Conservation (phyloP, 2,888 invertebrate species). For the Elmis aenea region DNA sequence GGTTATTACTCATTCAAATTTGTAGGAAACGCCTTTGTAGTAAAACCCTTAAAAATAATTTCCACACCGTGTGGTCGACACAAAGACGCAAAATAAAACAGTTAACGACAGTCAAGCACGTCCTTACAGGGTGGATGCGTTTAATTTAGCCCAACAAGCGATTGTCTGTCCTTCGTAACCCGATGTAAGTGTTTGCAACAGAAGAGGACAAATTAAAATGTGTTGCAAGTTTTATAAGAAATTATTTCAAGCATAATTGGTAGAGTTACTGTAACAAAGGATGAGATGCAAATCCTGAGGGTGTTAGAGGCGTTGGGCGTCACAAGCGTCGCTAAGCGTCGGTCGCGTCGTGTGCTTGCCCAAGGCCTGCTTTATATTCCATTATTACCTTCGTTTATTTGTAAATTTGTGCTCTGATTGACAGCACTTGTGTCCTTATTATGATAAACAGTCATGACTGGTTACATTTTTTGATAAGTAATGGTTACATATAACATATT, state of each 20-base stretch:
- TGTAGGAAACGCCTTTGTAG: slow-evolving; percentile 32
- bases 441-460: no score
- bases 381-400: slow-evolving; percentile 41
- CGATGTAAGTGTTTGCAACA: slow-evolving; percentile 6
- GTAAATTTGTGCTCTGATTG: slow-evolving; percentile 35
- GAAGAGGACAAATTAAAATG: slow-evolving; percentile 8
- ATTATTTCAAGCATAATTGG: slow-evolving; percentile 30
- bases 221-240: slow-evolving; percentile 7
- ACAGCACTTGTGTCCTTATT: slow-evolving; percentile 26
- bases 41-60: slow-evolving; percentile 38
- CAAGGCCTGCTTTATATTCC: slow-evolving; percentile 33
- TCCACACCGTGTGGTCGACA: slow-evolving; percentile 33
- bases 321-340: slow-evolving; percentile 30
- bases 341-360: slow-evolving; percentile 31
- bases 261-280: slow-evolving; percentile 34
- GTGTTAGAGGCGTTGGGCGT: slow-evolving; percentile 25
- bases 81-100: slow-evolving; percentile 38
- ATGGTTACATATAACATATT: no score
- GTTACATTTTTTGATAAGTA: no score
- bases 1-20: slow-evolving; percentile 32
- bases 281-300: slow-evolving; percentile 32
- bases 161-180: slow-evolving; percentile 8
- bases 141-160: slow-evolving; percentile 11
- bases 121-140: slow-evolving; percentile 12
- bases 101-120: slow-evolving; percentile 28